phyloP scores from a whole-genome alignment of 2,888 invertebrate species.

The Salticus scenicus region DNA sequence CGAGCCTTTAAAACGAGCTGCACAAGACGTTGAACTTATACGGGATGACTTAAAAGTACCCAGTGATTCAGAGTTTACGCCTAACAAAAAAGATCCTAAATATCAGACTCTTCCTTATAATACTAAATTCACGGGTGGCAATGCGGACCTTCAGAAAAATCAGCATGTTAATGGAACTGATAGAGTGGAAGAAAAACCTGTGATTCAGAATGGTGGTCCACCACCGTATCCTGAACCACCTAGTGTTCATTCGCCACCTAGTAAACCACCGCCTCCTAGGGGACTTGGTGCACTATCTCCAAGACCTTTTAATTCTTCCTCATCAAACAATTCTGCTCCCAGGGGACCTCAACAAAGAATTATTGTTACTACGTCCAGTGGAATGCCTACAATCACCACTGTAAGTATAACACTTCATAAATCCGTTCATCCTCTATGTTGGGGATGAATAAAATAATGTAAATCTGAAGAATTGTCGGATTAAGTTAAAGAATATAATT shows the following conservation, averaged over 20 bases:
- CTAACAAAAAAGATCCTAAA: slow-evolving; percentile 82
- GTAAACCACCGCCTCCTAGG: slow-evolving; percentile 47
- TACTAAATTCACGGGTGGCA: slow-evolving; percentile 80
- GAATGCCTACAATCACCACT: slow-evolving; percentile 37
- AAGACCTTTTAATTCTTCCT: slow-evolving; percentile 74
- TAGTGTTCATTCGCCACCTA: slow-evolving; percentile 41
- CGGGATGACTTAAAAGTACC: slow-evolving; percentile 62
- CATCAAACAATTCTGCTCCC: slow-evolving; percentile 60
- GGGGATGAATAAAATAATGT: no score
- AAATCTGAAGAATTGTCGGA: no score
- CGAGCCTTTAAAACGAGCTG: slow-evolving; percentile 75
- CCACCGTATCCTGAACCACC: slow-evolving; percentile 67
- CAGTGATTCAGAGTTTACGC: slow-evolving; percentile 60
- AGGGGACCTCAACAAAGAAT: slow-evolving; percentile 37
- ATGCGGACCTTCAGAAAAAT: slow-evolving; percentile 26
- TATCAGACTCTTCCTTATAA: slow-evolving; percentile 94
- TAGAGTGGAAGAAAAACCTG: slow-evolving; percentile 28
- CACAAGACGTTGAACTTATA: slow-evolving; percentile 57
- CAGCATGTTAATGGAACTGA: slow-evolving; percentile 33
- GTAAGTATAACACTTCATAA: slow-evolving; percentile 49
- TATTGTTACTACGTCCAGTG: slow-evolving; percentile 24
- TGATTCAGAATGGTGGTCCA: slow-evolving; percentile 57
- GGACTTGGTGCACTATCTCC: slow-evolving; percentile 73
- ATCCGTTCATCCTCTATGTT: no score
- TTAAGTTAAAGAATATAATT: no score